These are phyloP conservation scores for Rattus norvegicus DNA, from an alignment of 2,113 vertebrate genomes.

Conservation along the genomic window GRCr8 NC_086033.1:58812001-58812500, in stretches of 20 bases:
- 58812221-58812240: conserved; percentile 45
- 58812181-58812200: not conserved
- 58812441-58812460: not conserved
- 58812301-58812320: not conserved
- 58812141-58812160: not conserved
- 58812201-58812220: not conserved
- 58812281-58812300: not conserved
- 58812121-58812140: not conserved
- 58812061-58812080: not conserved
- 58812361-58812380: not conserved
- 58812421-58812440: not conserved
- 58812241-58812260: not conserved
- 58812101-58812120: not conserved
- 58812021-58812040: not conserved
- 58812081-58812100: not conserved
- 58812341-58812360: not conserved
- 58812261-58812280: not conserved
- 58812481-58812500: not conserved
- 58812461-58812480: not conserved
- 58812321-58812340: not conserved
- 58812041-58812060: not conserved
- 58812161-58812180: not conserved
- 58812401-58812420: too few relatives aligned
- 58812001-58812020: not conserved
- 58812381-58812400: not conserved